A percentile compares a stretch with the other conserved stretches of the same genome.
phyloP scores from a whole-genome alignment of 2,797 vertebrate genomes.

The Limnodromus scolopaceus region DNA sequence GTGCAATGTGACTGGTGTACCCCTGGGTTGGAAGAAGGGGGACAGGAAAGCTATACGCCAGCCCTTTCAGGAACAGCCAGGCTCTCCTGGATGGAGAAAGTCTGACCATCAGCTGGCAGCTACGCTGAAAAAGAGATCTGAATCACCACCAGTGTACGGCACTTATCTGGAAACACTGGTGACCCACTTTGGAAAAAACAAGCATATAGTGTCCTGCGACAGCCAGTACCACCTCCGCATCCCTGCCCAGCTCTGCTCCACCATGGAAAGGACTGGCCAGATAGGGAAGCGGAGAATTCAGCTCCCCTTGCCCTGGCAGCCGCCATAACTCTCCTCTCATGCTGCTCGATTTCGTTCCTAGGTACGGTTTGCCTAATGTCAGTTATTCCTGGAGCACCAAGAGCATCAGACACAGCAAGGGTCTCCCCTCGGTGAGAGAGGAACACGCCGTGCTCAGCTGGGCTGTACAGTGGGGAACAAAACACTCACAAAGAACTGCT shows the following conservation, averaged over 20 bases:
- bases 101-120: background rate
- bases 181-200: background rate
- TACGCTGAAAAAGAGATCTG: background rate
- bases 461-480: background rate
- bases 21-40: background rate
- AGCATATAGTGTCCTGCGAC: rapidly evolving
- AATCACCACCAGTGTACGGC: background rate
- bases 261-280: background rate
- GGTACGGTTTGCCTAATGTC: background rate
- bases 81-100: background rate
- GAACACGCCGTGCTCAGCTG: background rate
- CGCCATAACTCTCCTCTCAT: background rate
- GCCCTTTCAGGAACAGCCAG: background rate
- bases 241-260: rapidly evolving
- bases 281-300: background rate
- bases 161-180: background rate
- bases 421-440: background rate
- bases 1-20: rapidly evolving
- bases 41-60: background rate
- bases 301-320: background rate
- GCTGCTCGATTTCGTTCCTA: rapidly evolving
- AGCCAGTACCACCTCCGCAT: background rate
- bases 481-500: background rate
- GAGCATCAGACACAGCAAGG: background rate
- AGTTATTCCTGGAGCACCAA: background rate